These are phyloP conservation scores for Electrona antarctica DNA, from an alignment of 2,113 vertebrate genomes.

Conservation along the genomic window DNA sequence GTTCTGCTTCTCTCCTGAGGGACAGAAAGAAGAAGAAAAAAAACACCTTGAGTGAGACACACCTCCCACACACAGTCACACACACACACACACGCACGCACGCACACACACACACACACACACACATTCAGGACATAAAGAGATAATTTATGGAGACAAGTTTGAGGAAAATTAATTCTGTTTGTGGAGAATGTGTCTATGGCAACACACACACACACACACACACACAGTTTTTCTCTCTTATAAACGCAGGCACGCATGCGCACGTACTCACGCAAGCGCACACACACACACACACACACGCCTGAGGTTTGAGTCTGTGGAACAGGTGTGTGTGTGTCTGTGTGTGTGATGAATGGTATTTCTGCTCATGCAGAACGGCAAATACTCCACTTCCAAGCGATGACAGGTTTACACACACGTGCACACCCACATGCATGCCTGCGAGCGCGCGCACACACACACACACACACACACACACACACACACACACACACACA, in stretches of 20 bases:
- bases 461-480: background rate
- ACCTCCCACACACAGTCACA: background rate
- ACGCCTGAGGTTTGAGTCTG: constrained; percentile 3
- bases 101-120: too few relatives aligned
- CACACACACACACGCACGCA: background rate
- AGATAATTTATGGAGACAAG: background rate
- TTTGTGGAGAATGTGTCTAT: background rate
- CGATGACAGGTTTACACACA: constrained; percentile 11
- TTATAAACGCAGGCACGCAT: too few relatives aligned
- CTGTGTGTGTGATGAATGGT: constrained; percentile 27
- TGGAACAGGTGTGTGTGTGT: constrained; percentile 42
- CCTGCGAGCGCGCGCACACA: background rate
- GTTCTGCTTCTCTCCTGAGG: constrained; percentile 51
- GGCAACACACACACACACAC: constrained; percentile 10
- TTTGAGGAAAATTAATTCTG: constrained; percentile 12
- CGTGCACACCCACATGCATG: background rate
- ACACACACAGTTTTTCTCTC: background rate
- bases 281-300: background rate
- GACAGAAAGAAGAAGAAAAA: background rate
- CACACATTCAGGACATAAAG: too few relatives aligned
- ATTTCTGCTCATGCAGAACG: constrained; percentile 8
- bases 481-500: background rate
- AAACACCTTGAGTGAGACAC: background rate
- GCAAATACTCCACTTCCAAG: constrained; percentile 16
- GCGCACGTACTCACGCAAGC: too few relatives aligned